A percentile compares a stretch with the other conserved stretches of the same genome.
phyloP scores from a whole-genome alignment of 2,888 invertebrate species.

The Dugesia japonica region DNA sequence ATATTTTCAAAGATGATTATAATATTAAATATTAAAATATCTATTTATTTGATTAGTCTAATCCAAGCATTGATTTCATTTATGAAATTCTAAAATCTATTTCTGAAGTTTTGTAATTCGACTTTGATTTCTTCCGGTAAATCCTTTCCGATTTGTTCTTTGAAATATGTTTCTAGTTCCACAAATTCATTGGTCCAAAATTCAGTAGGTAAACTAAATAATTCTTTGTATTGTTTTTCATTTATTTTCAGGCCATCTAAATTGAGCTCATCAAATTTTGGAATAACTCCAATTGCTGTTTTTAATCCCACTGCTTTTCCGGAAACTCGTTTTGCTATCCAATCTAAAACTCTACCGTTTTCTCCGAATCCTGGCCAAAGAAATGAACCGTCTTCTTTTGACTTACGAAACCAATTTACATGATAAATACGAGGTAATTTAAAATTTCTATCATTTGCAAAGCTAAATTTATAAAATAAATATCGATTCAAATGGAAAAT shows the following conservation, averaged over 20 bases:
- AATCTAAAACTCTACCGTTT: conserved; percentile 39
- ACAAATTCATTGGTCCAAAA: conserved; percentile 69
- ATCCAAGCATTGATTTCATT: background rate
- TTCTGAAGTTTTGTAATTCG: conserved; percentile 56
- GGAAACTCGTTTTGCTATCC: conserved; percentile 38
- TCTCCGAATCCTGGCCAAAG: conserved; percentile 40
- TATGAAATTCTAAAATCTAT: conserved; percentile 42
- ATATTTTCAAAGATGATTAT: background rate
- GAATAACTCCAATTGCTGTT: conserved; percentile 37
- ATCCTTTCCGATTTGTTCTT: conserved; percentile 70
- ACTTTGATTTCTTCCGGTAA: conserved; percentile 60
- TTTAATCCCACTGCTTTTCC: conserved; percentile 55
- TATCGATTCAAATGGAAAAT: too few relatives aligned
- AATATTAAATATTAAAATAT: too few relatives aligned
- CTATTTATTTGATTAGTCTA: too few relatives aligned
- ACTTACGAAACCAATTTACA: conserved; percentile 40
- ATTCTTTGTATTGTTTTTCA: background rate
- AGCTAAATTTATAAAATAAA: background rate
- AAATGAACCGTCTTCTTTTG: conserved; percentile 39
- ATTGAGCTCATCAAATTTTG: conserved; percentile 50
- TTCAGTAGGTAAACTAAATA: conserved; percentile 59
- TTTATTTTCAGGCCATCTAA: conserved; percentile 56
- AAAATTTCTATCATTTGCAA: background rate
- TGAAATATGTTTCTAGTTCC: conserved; percentile 68
- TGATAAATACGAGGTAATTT: conserved; percentile 41